Conservation (phyloP, 2,888 invertebrate genomes). For the Trichacis sp. region DNA sequence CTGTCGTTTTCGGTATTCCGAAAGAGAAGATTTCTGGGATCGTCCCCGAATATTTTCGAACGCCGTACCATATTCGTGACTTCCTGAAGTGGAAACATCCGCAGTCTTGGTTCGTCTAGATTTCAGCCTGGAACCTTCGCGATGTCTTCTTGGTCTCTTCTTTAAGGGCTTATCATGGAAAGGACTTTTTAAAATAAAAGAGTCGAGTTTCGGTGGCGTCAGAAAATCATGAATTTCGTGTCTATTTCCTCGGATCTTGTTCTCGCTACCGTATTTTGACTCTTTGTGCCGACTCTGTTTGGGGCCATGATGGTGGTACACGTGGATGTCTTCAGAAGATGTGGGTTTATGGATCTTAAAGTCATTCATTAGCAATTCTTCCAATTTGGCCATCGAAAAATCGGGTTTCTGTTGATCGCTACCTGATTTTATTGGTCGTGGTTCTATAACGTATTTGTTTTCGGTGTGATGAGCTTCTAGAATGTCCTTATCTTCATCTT, state of each 20-base stretch:
- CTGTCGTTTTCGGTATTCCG: conserved; percentile 40
- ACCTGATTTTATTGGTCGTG: conserved; percentile 42
- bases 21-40: conserved; percentile 12
- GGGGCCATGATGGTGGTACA: conserved; percentile 43
- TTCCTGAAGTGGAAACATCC: conserved; percentile 50
- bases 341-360: conserved; percentile 45
- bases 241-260: conserved; percentile 24
- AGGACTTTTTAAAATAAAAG: conserved; percentile 55
- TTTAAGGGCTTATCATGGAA: conserved; percentile 54
- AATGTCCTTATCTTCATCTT: conserved; percentile 48
- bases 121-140: conserved; percentile 45
- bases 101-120: conserved; percentile 20
- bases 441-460: conserved; percentile 48
- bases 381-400: conserved; percentile 51
- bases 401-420: conserved; percentile 48
- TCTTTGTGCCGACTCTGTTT: conserved; percentile 32
- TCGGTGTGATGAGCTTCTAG: conserved; percentile 61
- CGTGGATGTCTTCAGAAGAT: conserved; percentile 42
- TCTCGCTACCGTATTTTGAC: conserved; percentile 32
- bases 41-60: conserved; percentile 24
- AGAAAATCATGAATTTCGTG: conserved; percentile 53
- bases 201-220: conserved; percentile 57
- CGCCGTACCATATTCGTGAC: conserved; percentile 32
- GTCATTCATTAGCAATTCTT: conserved; percentile 57
- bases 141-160: conserved; percentile 51